Percentiles rank a stretch among this genome's conserved stretches.
Conservation (phyloP, 2,888 invertebrate genomes). For the Cosmia trapezina region DNA sequence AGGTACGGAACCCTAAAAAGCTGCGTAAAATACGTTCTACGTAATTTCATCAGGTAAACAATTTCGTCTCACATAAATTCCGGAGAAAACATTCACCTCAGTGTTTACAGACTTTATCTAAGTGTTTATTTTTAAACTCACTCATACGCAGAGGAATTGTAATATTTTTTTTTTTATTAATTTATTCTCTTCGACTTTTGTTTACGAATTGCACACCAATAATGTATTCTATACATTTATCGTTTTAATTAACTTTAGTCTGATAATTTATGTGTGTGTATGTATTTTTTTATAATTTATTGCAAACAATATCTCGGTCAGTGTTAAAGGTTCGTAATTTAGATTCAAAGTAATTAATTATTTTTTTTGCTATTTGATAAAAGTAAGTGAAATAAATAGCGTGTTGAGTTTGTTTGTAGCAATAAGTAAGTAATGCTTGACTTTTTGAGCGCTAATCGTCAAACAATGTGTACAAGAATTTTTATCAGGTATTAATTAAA, state of each 20-base stretch:
- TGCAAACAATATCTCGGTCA: conserved; percentile 69
- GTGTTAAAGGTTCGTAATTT: conserved; percentile 66
- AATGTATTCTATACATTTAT: conserved; percentile 67
- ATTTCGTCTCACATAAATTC: conserved; percentile 67
- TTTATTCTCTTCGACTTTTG: conserved; percentile 79
- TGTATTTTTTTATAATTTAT: conserved; percentile 76
- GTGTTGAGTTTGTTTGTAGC: conserved; percentile 34
- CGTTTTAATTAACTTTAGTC: conserved; percentile 75
- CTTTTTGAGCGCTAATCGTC: conserved; percentile 41
- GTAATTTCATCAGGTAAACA: conserved; percentile 65
- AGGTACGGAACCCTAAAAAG: too few relatives aligned
- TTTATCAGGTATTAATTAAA: conserved; percentile 34
- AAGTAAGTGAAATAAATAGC: conserved; percentile 61
- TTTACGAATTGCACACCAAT: conserved; percentile 73
- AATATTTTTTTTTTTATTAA: conserved; percentile 78
- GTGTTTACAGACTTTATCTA: conserved; percentile 78
- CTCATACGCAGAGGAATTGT: conserved; percentile 68
- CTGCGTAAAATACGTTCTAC: conserved; percentile 51
- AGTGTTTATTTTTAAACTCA: conserved; percentile 73
- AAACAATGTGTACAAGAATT: conserved; percentile 28
- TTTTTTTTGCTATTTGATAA: conserved; percentile 60
- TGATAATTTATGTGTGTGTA: conserved; percentile 62
- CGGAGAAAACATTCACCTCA: conserved; percentile 74
- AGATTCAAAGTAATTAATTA: conserved; percentile 75
- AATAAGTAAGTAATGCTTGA: conserved; percentile 12